Evolutionary conservation across 1,140 invertebrate genomes (phyloP).

Genomic region (Drepana arcuata): DNA sequence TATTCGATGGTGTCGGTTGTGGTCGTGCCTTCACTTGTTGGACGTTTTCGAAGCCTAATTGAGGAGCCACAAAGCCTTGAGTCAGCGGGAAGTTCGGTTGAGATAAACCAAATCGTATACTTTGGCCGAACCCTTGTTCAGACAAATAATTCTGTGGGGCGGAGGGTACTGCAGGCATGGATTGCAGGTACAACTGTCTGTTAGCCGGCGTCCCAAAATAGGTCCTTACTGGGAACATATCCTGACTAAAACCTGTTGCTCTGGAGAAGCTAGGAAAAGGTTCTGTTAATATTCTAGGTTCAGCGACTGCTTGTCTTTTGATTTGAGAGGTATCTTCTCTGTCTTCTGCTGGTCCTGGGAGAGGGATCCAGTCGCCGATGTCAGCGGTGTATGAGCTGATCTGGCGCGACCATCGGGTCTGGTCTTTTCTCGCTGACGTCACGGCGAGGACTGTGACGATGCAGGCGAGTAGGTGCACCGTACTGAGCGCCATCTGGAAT

Average conservation of each 20-base stretch:
- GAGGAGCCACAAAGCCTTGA: constrained; percentile 53
- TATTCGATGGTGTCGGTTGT: constrained; percentile 21
- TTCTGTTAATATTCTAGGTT: constrained; percentile 68
- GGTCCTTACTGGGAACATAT: constrained; percentile 39
- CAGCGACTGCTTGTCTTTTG: constrained; percentile 60
- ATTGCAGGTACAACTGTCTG: constrained; percentile 58
- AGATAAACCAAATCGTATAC: constrained; percentile 43
- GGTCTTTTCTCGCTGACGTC: constrained; percentile 56
- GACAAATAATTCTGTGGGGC: constrained; percentile 52
- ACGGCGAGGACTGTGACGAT: constrained; percentile 61
- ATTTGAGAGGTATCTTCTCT: constrained; percentile 25
- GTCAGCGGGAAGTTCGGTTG: constrained; percentile 52
- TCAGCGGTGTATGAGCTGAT: constrained; percentile 62
- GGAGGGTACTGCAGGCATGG: constrained; percentile 42
- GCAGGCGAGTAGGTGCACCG: constrained; percentile 34
- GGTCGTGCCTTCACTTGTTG: constrained; percentile 34
- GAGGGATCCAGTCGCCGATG: constrained; percentile 60
- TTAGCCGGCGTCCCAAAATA: constrained; percentile 42
- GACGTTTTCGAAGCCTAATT: constrained; percentile 34
- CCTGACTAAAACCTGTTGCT: constrained; percentile 47
- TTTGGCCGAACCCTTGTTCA: constrained; percentile 56
- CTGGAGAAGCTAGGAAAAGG: constrained; percentile 61
- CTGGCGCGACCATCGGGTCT: constrained; percentile 69
- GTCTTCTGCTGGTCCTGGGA: constrained; percentile 34
- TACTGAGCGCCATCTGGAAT: constrained; percentile 46